A percentile compares a stretch with the other conserved stretches of the same genome.
These are phyloP conservation scores for Mythimna ferrago DNA, from an alignment of 2,888 invertebrate species.

Conservation along the genomic window DNA sequence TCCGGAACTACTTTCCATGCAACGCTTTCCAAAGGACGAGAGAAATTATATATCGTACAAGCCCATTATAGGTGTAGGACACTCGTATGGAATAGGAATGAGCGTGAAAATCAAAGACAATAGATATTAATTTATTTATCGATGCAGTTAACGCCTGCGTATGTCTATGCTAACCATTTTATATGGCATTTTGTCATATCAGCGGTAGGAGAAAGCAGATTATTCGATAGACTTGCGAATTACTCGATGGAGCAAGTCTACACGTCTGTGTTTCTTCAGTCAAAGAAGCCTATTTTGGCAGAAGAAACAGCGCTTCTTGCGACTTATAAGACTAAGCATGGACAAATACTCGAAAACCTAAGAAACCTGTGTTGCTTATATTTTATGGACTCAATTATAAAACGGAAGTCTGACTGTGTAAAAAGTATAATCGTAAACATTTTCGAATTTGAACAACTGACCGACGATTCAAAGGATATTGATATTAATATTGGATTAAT, in stretches of 20 bases:
- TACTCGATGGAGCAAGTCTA: slow-evolving; percentile 9
- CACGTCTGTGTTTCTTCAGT: neutral
- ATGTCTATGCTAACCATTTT: slow-evolving; percentile 68
- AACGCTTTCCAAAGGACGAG: slow-evolving; percentile 87
- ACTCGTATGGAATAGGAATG: slow-evolving; percentile 82
- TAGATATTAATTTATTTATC: slow-evolving; percentile 87
- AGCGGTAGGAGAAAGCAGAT: slow-evolving; percentile 56
- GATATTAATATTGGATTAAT: too few relatives aligned
- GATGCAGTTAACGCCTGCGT: slow-evolving; percentile 68
- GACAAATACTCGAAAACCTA: neutral
- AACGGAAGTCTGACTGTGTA: neutral
- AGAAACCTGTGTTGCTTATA: neutral
- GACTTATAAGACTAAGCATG: neutral
- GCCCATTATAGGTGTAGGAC: slow-evolving; percentile 75
- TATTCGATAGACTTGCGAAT: neutral
- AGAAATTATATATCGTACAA: slow-evolving; percentile 87
- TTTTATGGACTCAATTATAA: neutral
- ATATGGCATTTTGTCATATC: slow-evolving; percentile 68
- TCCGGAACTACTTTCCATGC: slow-evolving; percentile 86
- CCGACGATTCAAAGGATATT: neutral
- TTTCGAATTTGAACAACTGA: neutral
- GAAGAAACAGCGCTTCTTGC: neutral
- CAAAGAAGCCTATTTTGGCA: neutral
- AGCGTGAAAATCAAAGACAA: slow-evolving; percentile 83
- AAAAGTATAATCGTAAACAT: neutral